phyloP scores from a whole-genome alignment of 2,888 invertebrate genomes.

The Melolontha melolontha region DNA sequence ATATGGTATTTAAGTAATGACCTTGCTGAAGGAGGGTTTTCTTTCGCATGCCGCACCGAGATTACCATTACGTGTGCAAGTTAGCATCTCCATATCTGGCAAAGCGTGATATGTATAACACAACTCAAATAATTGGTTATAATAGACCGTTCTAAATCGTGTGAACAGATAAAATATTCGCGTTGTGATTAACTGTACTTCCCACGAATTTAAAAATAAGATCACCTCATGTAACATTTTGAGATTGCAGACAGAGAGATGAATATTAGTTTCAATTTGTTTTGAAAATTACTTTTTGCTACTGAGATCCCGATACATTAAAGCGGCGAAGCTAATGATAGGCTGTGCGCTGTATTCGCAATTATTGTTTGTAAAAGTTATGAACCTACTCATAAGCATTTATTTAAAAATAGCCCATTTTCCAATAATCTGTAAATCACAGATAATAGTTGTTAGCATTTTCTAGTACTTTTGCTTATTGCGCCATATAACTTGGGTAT shows the following conservation, averaged over 20 bases:
- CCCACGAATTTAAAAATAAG: background rate
- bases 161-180: too few relatives aligned
- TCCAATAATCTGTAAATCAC: too few relatives aligned
- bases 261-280: slow-evolving; percentile 42
- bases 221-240: background rate
- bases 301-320: slow-evolving; percentile 31
- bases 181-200: too few relatives aligned
- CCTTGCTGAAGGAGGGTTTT: slow-evolving; percentile 7
- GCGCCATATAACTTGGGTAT: too few relatives aligned
- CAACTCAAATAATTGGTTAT: too few relatives aligned
- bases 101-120: too few relatives aligned
- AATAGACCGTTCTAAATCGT: too few relatives aligned
- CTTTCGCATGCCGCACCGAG: background rate
- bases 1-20: slow-evolving; percentile 11
- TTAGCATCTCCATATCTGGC: too few relatives aligned
- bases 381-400: background rate
- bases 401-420: too few relatives aligned
- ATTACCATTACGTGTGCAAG: background rate
- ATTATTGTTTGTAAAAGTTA: slow-evolving; percentile 15
- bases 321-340: slow-evolving; percentile 40
- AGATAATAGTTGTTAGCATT: too few relatives aligned
- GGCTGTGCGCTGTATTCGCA: slow-evolving; percentile 24
- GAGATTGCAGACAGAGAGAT: background rate
- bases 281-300: slow-evolving; percentile 42
- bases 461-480: too few relatives aligned